These are phyloP conservation scores for Anableps anableps DNA, from an alignment of 2,797 vertebrate genomes.

Conservation along the genomic window DNA sequence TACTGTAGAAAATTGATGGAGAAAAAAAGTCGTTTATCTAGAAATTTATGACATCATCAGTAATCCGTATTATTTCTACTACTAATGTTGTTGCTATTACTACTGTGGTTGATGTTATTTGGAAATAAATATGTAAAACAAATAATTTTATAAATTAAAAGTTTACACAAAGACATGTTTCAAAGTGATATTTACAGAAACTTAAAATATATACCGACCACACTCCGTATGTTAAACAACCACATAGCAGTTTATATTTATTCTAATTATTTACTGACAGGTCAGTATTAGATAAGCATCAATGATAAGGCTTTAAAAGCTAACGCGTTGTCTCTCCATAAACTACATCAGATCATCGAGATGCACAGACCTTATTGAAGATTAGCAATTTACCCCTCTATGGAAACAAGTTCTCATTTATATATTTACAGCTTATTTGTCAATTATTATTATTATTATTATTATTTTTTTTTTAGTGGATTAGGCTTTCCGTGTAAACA, in stretches of 20 bases:
- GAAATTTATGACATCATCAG: no score
- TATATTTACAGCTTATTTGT: neutral
- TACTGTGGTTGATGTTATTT: neutral
- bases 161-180: neutral
- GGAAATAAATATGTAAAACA: no score
- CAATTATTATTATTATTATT: neutral
- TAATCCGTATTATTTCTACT: neutral
- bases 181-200: neutral
- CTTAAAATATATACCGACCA: neutral
- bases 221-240: neutral
- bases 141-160: neutral
- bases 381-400: slow-evolving; percentile 30
- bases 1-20: neutral
- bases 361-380: neutral
- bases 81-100: neutral
- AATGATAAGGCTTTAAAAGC: neutral
- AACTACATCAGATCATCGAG: neutral
- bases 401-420: slow-evolving; percentile 25
- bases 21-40: no score
- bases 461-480: no score
- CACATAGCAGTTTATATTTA: neutral
- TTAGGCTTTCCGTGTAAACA: neutral
- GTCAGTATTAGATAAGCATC: slow-evolving; percentile 3
- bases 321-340: neutral
- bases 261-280: neutral